Evolutionary conservation across 2,797 vertebrate genomes (phyloP), one percentile per base, ranked within the genome.

Genomic region (Lithobates pipiens): DNA sequence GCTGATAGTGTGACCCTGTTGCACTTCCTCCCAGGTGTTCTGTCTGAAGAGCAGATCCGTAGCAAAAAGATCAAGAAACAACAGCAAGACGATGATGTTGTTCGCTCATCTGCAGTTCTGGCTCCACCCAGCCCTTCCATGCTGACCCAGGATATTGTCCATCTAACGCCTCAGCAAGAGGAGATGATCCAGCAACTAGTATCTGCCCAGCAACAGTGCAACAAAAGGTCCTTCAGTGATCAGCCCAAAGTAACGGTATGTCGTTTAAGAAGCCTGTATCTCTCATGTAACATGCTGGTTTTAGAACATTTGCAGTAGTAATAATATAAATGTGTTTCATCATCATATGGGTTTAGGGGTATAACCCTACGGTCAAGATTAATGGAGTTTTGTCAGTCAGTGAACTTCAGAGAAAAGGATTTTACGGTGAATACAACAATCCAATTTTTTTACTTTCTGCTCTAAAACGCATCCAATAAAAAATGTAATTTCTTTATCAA

Each of bases 201-300:
- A 61, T 88, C 90, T 0, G 91, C 92, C 3, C 92, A 93, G 80
- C 90, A 92, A 63, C 92, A 93, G 81, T 93, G 92, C 86, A 93
- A 93, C 88, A 93, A 93, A 10, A 90, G 91, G 2, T 93, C 92
- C 21, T 93, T 93, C 87, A 93, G 92, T 0, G 92, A 93, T 79
- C 92, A 93, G 83, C 92, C 92, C 75, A 93, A 93, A 89, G 92
- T 93, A 88, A 93, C 92, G 89, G 92, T 93, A 88, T 10, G 16
- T 68, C 3, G 9, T n/a, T 36, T 2, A 68, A 29, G 36, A 44
- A 13, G 25, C 10, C n/a, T 25, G 8, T 46, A 9, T 29, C 10
- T 39, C 4, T 18, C 6, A 57, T 57, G 54, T 61, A 13, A 6
- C 54, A n/a, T 23, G 21, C 21, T 61, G 54, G 3, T 61, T 54